phyloP scores from a whole-genome alignment of 2,888 invertebrate genomes.

The Synanthedon myopaeformis region DNA sequence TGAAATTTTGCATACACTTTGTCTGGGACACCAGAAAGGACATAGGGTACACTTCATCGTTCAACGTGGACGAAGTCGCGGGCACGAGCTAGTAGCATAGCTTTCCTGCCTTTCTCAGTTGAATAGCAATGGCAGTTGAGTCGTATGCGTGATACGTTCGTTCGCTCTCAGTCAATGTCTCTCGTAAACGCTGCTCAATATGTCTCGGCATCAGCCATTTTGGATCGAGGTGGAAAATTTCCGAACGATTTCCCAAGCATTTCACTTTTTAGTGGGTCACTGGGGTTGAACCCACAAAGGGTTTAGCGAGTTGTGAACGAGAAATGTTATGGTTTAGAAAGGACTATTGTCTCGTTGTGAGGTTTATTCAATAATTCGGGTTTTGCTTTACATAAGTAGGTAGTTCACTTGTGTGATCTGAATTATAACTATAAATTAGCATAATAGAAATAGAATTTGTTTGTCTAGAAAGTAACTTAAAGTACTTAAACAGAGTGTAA shows the following conservation, averaged over 20 bases:
- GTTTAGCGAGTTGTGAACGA: neutral
- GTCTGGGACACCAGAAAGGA: too few relatives aligned
- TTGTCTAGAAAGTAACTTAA: too few relatives aligned
- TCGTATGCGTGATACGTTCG: conserved; percentile 15
- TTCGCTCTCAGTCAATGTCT: conserved; percentile 35
- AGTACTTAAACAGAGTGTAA: too few relatives aligned
- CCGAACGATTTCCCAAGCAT: conserved; percentile 1
- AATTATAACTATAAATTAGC: neutral
- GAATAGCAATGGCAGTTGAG: neutral
- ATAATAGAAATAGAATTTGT: too few relatives aligned
- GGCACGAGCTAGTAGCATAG: too few relatives aligned
- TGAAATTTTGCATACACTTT: too few relatives aligned
- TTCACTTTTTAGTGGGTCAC: conserved; percentile 11
- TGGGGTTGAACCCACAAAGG: conserved; percentile 2
- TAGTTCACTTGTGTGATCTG: too few relatives aligned
- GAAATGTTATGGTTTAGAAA: neutral
- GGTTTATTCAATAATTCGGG: neutral
- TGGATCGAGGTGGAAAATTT: conserved; percentile 8
- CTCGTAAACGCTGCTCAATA: conserved; percentile 27
- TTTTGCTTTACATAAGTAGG: neutral
- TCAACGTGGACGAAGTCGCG: too few relatives aligned
- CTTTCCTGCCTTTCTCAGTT: too few relatives aligned
- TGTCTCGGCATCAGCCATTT: conserved; percentile 20
- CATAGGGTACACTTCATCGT: too few relatives aligned
- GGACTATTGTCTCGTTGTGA: neutral